These are phyloP conservation scores for Melitaea cinxia DNA, from an alignment of 1,140 invertebrate species.

Conservation along the genomic window DNA sequence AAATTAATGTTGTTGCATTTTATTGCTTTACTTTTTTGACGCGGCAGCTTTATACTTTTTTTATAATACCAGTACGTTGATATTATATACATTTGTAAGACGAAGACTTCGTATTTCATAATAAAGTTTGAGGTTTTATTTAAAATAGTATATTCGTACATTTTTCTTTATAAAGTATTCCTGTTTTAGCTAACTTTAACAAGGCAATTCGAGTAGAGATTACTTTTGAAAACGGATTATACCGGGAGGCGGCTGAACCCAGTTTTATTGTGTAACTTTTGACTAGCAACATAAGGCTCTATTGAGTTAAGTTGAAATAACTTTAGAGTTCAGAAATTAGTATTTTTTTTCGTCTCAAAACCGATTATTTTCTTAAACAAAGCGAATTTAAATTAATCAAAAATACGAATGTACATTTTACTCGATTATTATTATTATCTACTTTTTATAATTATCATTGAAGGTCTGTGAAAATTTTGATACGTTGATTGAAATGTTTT, in stretches of 20 bases:
- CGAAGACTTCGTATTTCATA: background rate
- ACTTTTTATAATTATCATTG: no score
- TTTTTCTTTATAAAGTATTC: conserved; percentile 3
- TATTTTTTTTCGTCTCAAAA: background rate
- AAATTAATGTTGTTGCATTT: background rate
- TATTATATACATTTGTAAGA: conserved; percentile 5
- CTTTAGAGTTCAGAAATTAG: background rate
- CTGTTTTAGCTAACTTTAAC: conserved; percentile 15
- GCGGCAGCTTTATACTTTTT: background rate
- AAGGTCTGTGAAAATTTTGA: no score
- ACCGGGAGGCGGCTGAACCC: conserved; percentile 7
- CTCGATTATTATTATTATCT: no score
- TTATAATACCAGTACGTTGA: conserved; percentile 1
- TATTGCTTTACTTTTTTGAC: background rate
- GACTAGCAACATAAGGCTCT: background rate
- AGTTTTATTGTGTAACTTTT: conserved; percentile 28
- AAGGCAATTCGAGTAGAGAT: conserved; percentile 24
- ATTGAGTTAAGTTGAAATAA: background rate
- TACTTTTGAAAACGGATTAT: conserved; percentile 26
- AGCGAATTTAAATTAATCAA: no score
- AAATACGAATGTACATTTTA: no score
- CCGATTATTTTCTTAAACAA: no score
- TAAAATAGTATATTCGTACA: conserved; percentile 8
- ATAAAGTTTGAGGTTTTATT: conserved; percentile 2
- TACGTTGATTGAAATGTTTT: no score